Percentiles rank a stretch among this genome's conserved stretches.
Evolutionary conservation across 2,113 vertebrate genomes (phyloP).

Genomic region (Picathartes gymnocephalus): DNA sequence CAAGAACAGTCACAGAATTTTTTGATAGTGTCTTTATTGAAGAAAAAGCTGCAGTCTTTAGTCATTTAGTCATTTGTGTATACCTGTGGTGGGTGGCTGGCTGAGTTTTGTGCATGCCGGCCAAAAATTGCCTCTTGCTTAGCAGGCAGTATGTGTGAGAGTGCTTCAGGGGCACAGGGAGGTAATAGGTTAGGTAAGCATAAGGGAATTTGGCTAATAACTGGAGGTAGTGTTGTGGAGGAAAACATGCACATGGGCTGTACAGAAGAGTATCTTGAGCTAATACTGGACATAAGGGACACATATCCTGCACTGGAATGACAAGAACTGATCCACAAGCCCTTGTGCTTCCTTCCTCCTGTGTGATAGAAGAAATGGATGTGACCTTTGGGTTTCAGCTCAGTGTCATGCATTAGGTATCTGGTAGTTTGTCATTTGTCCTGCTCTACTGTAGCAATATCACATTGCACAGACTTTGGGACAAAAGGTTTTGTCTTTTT

Average conservation of each 20-base stretch:
- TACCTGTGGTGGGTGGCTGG: background rate
- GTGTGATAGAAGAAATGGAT: background rate
- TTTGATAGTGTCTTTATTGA: background rate
- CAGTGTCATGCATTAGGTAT: background rate
- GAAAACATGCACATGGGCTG: background rate
- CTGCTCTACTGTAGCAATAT: background rate
- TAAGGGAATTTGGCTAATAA: background rate
- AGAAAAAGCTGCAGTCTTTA: background rate
- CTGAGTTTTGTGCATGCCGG: background rate
- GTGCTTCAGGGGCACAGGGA: background rate
- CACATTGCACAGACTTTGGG: background rate
- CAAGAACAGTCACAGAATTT: background rate
- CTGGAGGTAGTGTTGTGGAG: background rate
- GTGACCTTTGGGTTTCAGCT: background rate
- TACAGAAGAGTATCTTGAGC: background rate
- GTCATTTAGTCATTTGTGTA: background rate
- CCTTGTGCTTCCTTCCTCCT: background rate
- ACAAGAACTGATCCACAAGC: background rate
- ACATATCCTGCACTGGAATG: accelerated
- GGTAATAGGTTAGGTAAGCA: background rate
- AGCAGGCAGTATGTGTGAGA: background rate
- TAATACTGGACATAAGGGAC: background rate
- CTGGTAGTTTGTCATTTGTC: background rate
- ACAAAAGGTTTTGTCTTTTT: background rate
- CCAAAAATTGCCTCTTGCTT: background rate